phyloP scores from a whole-genome alignment of 2,888 invertebrate genomes.

The Euplagia quadripunctaria region DNA sequence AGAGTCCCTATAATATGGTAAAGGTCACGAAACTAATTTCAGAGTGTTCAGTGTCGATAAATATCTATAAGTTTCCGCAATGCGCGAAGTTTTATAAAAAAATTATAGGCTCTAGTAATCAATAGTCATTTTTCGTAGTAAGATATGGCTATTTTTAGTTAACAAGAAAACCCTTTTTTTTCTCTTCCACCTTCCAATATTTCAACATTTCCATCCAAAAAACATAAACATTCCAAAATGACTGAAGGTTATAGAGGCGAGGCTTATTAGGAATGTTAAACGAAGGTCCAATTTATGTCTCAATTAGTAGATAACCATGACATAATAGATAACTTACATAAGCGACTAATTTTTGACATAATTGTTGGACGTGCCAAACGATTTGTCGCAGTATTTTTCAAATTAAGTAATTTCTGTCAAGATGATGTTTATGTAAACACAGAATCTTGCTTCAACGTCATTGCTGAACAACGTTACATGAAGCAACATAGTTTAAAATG shows the following conservation, averaged over 20 bases:
- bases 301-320: constrained; percentile 20
- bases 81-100: no score
- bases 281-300: constrained; percentile 15
- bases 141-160: background rate
- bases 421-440: background rate
- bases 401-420: background rate
- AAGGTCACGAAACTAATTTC: background rate
- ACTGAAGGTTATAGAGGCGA: constrained; percentile 9
- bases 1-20: background rate
- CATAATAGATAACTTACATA: constrained; percentile 10
- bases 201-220: background rate
- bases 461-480: background rate
- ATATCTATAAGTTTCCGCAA: no score
- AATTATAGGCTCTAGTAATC: background rate
- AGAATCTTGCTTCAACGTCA: background rate
- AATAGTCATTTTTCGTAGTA: background rate
- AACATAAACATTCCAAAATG: constrained; percentile 1
- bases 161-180: background rate
- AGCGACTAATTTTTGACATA: background rate
- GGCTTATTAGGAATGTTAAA: constrained; percentile 17
- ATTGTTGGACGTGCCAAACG: background rate
- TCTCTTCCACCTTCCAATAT: background rate
- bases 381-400: background rate
- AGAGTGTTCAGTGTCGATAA: background rate
- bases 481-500: background rate